phyloP scores from a whole-genome alignment of 1,140 invertebrate genomes.

The Drosophila suzukii region DNA sequence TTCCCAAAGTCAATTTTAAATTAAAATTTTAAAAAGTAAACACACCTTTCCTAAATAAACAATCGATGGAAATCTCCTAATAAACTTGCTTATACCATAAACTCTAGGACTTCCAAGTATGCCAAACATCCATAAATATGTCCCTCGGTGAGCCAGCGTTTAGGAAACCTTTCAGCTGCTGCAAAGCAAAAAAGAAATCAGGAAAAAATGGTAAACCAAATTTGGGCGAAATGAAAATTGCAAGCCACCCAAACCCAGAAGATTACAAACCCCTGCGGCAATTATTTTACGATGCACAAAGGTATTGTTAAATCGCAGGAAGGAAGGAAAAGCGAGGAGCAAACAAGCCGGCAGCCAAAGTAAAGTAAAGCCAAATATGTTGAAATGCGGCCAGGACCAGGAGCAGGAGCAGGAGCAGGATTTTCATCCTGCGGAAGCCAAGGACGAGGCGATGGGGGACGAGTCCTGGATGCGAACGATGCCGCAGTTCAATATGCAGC shows the following conservation, averaged over 20 bases:
- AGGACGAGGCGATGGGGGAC: constrained; percentile 1
- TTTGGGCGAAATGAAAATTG: constrained; percentile 60
- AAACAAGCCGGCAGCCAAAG: constrained; percentile 74
- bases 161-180: constrained; percentile 37
- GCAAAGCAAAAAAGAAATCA: neutral
- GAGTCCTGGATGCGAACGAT: constrained; percentile 23
- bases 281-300: constrained; percentile 84
- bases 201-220: constrained; percentile 29
- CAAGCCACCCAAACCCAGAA: constrained; percentile 74
- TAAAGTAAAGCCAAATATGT: constrained; percentile 82
- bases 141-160: constrained; percentile 28
- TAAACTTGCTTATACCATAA: constrained; percentile 22
- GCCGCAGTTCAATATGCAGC: constrained; percentile 82
- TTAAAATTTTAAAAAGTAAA: neutral
- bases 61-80: constrained; percentile 31
- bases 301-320: constrained; percentile 74
- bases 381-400: constrained; percentile 74
- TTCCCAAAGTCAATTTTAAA: no score
- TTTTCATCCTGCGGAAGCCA: constrained; percentile 14
- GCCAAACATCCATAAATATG: constrained; percentile 47
- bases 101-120: constrained; percentile 15
- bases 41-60: neutral
- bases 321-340: constrained; percentile 40
- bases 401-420: constrained; percentile 29
- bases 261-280: constrained; percentile 79